Evolutionary conservation across 2,888 invertebrate species (phyloP).

Genomic region (Aricia artaxerxes): DNA sequence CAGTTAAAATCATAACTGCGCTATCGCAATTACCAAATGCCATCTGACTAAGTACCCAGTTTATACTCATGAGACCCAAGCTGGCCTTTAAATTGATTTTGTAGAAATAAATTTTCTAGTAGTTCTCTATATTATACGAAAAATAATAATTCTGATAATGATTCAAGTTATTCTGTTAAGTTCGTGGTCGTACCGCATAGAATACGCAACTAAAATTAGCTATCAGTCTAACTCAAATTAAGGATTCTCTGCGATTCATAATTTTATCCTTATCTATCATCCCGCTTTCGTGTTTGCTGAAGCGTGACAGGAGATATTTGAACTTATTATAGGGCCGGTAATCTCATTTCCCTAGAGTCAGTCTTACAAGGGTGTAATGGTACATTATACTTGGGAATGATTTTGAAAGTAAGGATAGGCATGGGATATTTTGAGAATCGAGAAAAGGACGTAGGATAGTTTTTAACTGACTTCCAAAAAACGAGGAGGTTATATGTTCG

Average conservation of each 20-base stretch:
- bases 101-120: no score
- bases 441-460: background rate
- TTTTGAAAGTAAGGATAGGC: background rate
- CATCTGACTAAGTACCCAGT: no score
- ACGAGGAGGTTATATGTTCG: no score
- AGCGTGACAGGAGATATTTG: slow-evolving; percentile 1
- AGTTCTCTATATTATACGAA: no score
- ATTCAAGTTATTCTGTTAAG: background rate
- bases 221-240: background rate
- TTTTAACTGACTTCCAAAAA: no score
- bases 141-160: no score
- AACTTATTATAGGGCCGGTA: slow-evolving; percentile 12
- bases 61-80: no score
- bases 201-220: background rate
- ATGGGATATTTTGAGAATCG: no score
- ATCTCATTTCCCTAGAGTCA: slow-evolving; percentile 21
- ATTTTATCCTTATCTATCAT: background rate
- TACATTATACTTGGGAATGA: background rate
- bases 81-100: no score
- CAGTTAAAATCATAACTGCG: no score
- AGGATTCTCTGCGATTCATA: background rate
- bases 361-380: slow-evolving; percentile 9
- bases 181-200: background rate
- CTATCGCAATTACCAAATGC: no score
- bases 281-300: background rate